Conservation (phyloP, 2,888 invertebrate species). For the Nomada fabriciana region DNA sequence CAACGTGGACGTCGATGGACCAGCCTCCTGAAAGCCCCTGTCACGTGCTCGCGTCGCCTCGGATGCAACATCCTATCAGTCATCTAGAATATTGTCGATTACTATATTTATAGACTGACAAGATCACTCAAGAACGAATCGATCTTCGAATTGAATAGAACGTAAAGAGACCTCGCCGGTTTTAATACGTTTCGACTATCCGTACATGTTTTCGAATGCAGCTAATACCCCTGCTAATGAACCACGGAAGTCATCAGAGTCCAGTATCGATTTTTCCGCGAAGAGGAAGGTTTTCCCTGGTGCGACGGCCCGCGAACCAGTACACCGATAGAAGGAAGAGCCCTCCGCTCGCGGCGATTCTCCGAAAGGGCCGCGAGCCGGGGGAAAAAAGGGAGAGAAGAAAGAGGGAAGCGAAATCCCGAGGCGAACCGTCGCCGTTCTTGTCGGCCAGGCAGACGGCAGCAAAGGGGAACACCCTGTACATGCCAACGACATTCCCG, state of each 20-base stretch:
- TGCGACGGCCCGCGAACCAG: conserved; percentile 9
- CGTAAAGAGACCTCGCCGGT: no score
- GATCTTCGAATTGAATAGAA: no score
- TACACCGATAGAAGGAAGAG: conserved; percentile 41
- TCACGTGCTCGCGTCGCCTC: neutral
- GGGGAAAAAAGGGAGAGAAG: conserved; percentile 46
- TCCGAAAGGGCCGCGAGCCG: conserved; percentile 47
- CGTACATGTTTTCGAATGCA: no score
- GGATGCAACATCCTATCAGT: neutral
- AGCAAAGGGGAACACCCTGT: conserved; percentile 78
- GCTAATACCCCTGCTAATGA: no score
- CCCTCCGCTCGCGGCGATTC: conserved; percentile 34
- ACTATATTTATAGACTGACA: no score
- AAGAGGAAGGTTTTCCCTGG: conserved; percentile 14
- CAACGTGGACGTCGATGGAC: neutral
- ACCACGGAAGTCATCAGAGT: no score
- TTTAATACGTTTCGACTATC: no score
- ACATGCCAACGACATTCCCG: conserved; percentile 83
- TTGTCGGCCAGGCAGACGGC: conserved; percentile 71
- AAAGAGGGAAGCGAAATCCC: conserved; percentile 66
- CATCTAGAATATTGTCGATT: no score
- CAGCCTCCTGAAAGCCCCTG: neutral
- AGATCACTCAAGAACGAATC: no score
- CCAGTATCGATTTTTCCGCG: conserved; percentile 17
- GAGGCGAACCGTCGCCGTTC: conserved; percentile 72